These are phyloP conservation scores for Microcebus griseorufus DNA, from an alignment of 2,113 vertebrate species.

Conservation along the genomic window DNA sequence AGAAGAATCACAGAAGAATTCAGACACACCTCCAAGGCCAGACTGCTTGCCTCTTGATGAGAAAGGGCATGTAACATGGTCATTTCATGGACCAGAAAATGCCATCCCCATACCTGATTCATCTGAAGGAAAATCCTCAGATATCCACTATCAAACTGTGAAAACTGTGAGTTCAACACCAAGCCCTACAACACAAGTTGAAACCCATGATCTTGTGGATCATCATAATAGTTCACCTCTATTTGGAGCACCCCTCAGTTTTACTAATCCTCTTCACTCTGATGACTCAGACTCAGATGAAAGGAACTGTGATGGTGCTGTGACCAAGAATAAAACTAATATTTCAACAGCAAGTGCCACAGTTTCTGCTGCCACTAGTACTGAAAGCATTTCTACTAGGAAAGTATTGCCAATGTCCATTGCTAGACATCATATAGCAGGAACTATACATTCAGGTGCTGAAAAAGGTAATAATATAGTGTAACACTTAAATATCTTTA, in stretches of 20 bases:
- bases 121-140: conserved; percentile 74
- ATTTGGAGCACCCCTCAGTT: conserved; percentile 91
- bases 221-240: conserved; percentile 70
- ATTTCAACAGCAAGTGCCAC: conserved; percentile 92
- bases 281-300: conserved; percentile 93
- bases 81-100: conserved; percentile 84
- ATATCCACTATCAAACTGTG: conserved; percentile 67
- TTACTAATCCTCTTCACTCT: conserved; percentile 97
- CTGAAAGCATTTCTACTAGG: conserved; percentile 86
- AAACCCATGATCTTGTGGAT: conserved; percentile 63
- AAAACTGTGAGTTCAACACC: conserved; percentile 80
- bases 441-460: conserved; percentile 76
- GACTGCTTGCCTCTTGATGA: conserved; percentile 92
- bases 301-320: conserved; percentile 81
- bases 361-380: conserved; percentile 86
- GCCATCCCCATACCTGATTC: background rate
- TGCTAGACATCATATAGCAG: conserved; percentile 87
- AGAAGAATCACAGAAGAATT: conserved; percentile 73
- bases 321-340: conserved; percentile 80
- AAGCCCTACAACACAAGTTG: conserved; percentile 75
- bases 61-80: conserved; percentile 88
- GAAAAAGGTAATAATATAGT: conserved; percentile 88
- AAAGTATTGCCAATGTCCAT: conserved; percentile 95
- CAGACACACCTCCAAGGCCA: conserved; percentile 87
- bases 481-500: conserved; percentile 5